These are phyloP conservation scores for Hypselothyrea guttata DNA, from an alignment of 2,888 invertebrate species.

Conservation along the genomic window DNA sequence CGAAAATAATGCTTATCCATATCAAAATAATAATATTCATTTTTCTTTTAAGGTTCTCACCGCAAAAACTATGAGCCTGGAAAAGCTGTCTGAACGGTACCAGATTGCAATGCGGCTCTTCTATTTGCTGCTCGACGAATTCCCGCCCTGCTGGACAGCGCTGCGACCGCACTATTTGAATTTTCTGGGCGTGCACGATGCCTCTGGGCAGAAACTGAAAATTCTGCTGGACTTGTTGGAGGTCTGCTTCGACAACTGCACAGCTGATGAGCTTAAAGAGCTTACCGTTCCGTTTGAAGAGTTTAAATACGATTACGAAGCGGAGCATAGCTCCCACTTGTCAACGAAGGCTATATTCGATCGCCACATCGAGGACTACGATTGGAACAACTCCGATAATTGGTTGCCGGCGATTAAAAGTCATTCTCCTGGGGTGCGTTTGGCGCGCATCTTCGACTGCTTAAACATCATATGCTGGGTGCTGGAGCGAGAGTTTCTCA, in stretches of 20 bases:
- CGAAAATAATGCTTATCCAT: no score
- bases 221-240: slow-evolving; percentile 66
- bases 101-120: slow-evolving; percentile 67
- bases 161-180: slow-evolving; percentile 53
- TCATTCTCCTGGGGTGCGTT: slow-evolving; percentile 72
- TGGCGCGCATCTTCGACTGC: slow-evolving; percentile 83
- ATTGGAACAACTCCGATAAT: slow-evolving; percentile 74
- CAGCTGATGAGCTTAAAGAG: slow-evolving; percentile 38
- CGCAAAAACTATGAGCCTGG: slow-evolving; percentile 38
- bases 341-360: slow-evolving; percentile 37
- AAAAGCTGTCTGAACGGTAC: slow-evolving; percentile 46
- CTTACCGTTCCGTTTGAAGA: slow-evolving; percentile 37
- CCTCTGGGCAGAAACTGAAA: slow-evolving; percentile 46
- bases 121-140: slow-evolving; percentile 70
- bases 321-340: slow-evolving; percentile 43
- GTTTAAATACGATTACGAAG: slow-evolving; percentile 12
- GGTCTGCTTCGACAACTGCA: slow-evolving; percentile 52
- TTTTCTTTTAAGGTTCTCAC: slow-evolving; percentile 41
- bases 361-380: slow-evolving; percentile 62
- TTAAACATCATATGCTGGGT: slow-evolving; percentile 84
- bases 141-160: slow-evolving; percentile 81
- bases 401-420: slow-evolving; percentile 57
- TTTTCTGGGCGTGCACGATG: slow-evolving; percentile 19
- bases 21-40: no score
- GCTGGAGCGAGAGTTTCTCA: slow-evolving; percentile 84